These are phyloP conservation scores for Silurus lanzhouensis DNA, from an alignment of 2,797 vertebrate genomes.

Conservation along the genomic window DNA sequence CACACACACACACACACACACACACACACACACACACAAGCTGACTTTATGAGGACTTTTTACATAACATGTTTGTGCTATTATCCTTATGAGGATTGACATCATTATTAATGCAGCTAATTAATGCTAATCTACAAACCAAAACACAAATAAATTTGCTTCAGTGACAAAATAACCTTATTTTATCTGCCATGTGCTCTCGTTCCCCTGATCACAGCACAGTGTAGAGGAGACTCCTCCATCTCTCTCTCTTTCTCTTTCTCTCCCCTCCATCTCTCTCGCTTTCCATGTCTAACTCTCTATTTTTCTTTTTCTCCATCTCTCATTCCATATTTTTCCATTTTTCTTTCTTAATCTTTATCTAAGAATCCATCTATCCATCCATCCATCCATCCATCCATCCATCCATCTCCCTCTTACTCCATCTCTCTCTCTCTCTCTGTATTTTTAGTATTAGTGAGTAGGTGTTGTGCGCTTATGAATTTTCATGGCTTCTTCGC, in stretches of 20 bases:
- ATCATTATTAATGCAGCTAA: constrained; percentile 4
- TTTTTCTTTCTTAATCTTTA: background rate
- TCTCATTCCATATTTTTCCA: background rate
- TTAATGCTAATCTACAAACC: background rate
- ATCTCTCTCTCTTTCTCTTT: background rate
- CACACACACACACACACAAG: constrained; percentile 17
- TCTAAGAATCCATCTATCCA: background rate
- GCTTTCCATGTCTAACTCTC: background rate
- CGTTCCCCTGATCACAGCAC: constrained; percentile 32
- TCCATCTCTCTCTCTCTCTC: constrained; percentile 39
- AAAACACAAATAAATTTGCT: constrained; percentile 17
- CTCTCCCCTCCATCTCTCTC: background rate
- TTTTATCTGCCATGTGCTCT: constrained; percentile 41
- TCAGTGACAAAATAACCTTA: constrained; percentile 6
- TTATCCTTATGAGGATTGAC: constrained; percentile 11
- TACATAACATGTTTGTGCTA: background rate
- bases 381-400: background rate
- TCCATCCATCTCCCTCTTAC: constrained; percentile 16
- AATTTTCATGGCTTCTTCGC: constrained; percentile 60
- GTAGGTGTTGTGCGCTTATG: constrained; percentile 58
- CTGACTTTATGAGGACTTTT: no score
- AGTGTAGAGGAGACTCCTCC: background rate
- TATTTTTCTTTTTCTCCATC: background rate
- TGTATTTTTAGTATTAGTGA: constrained; percentile 60
- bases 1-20: background rate